Evolutionary conservation across 2,797 vertebrate genomes (phyloP), one percentile per base, ranked within the genome.

Genomic region (Xiphorhynchus erythropygius): DNA sequence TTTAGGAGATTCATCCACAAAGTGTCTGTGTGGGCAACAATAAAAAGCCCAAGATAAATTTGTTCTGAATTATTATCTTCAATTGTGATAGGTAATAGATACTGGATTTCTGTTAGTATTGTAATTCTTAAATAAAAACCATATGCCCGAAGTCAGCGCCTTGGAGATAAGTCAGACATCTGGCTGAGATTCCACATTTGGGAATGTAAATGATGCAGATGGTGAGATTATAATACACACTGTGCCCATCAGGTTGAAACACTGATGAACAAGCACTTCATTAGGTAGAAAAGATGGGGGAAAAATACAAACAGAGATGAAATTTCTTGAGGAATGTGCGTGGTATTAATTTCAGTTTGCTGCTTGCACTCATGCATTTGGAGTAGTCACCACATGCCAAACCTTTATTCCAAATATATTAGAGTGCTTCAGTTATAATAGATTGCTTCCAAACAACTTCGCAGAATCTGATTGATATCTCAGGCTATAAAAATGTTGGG

Each of bases 121-220:
- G 69, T 91, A 84, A 90, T 94, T 97, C 71, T 95, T 89, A 90
- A 97, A 97, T 97, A 95, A 84, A 94, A 97, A 91, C n/a, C 96
- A 95, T 91, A 95, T 96, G 96, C 76, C 84, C 21, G 7, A 84
- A 93, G 63, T 82, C 82, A 93, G 59, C 1, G 16, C 70, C 84
- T 91, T 94, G 85, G 93, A 93, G 88, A 90, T 80, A 93, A 88
- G 79, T 89, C 89, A 95, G 96, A 92, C 91, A 94, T 97, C 93
- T 96, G 97, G 88, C 94, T 90, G 92, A 94, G 91, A 95, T 76
- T 94, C 35, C 86, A n/a, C 27, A 2, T 90, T 96, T 84, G 95
- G 89, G 94, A 97, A 97, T 94, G 80, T 79, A 93, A 97, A 78
- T 79, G 74, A 78, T 95, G 94, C 91, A 91, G 89, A 86, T 95